Conservation (phyloP, 2,113 vertebrate species). For the sheep (Ovis aries) region DNA sequence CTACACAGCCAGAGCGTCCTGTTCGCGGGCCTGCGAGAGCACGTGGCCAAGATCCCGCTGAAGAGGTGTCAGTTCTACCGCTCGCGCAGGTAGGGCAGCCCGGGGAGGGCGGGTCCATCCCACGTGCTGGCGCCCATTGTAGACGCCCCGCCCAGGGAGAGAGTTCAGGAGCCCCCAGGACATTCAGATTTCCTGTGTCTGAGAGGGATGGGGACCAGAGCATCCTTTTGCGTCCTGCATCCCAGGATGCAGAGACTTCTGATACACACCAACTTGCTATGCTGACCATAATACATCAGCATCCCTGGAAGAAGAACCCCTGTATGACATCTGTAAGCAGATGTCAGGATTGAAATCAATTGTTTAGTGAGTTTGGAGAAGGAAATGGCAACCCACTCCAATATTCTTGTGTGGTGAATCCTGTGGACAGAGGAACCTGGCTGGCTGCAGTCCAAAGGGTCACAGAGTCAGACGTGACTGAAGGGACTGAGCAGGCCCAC, state of each 20-base stretch:
- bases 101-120: rapidly evolving
- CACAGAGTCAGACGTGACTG: not conserved
- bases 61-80: slow-evolving; percentile 94
- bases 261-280: not conserved
- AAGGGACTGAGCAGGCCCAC: not conserved
- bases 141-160: rapidly evolving
- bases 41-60: slow-evolving; percentile 94
- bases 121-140: rapidly evolving
- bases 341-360: not conserved
- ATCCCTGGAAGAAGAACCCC: not conserved
- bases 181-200: not conserved
- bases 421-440: not conserved
- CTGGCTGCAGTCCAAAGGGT: not conserved
- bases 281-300: not conserved
- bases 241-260: not conserved
- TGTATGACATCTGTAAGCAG: not conserved
- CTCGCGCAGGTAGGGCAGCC: slow-evolving; percentile 85
- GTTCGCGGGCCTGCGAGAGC: slow-evolving; percentile 92
- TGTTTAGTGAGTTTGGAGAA: not conserved
- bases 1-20: slow-evolving; percentile 94
- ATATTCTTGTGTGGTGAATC: not conserved
- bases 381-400: not conserved
- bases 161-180: not conserved
- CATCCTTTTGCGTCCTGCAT: not conserved
- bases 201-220: not conserved